Percentiles rank a stretch among this genome's conserved stretches.
These are phyloP conservation scores for Drosophila merina DNA, from an alignment of 2,888 invertebrate species.

Conservation along the genomic window DNA sequence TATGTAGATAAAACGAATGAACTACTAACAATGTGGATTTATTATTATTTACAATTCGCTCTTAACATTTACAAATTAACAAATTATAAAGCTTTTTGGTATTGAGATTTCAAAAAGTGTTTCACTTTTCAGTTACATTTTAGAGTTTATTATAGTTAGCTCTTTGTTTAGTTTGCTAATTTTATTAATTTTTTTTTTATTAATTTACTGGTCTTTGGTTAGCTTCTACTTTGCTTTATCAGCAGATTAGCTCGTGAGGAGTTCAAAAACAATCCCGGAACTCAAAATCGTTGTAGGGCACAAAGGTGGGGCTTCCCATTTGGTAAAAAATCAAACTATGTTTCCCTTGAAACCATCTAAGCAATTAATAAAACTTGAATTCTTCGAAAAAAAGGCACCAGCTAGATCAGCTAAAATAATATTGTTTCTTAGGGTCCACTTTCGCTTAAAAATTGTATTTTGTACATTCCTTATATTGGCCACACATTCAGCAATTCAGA, in stretches of 20 bases:
- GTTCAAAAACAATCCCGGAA: conserved; percentile 26
- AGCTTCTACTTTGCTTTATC: conserved; percentile 42
- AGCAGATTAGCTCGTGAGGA: conserved; percentile 51
- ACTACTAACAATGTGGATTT: conserved; percentile 33
- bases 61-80: conserved; percentile 34
- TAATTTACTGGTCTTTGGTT: conserved; percentile 34
- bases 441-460: not conserved
- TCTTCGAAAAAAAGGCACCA: conserved; percentile 57
- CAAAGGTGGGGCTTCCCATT: conserved; percentile 1
- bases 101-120: conserved; percentile 43
- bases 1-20: conserved; percentile 44
- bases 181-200: conserved; percentile 23
- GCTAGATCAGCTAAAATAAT: conserved; percentile 17
- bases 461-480: conserved; percentile 63
- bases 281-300: conserved; percentile 20
- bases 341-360: conserved; percentile 57
- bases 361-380: conserved; percentile 42
- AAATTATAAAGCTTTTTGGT: conserved; percentile 44
- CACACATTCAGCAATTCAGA: conserved; percentile 49
- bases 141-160: not conserved
- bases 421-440: conserved; percentile 27
- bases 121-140: conserved; percentile 6
- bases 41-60: conserved; percentile 50
- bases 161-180: conserved; percentile 23
- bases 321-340: conserved; percentile 22